Base-by-base conservation (phyloP, 2,888 invertebrate species). In the Agrilus biguttatus region DNA sequence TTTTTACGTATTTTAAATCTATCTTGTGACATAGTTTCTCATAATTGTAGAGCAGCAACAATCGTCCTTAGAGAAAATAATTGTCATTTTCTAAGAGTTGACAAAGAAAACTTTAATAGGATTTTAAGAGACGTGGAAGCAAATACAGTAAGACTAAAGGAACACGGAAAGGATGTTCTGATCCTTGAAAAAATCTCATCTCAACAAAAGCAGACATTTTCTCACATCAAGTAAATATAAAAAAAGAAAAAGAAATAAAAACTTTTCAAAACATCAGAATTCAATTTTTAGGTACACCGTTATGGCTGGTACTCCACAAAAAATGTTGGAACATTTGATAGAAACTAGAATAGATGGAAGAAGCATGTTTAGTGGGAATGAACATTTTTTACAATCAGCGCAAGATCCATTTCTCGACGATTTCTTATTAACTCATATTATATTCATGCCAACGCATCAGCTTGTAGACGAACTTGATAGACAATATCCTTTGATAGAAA, bases 51-150 rank as follows among this genome's bases (percentile, higher is more conserved):
- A 64, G 85, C 87, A 45, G 86, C 87, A 28, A 86, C 86, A 13
- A 86, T 88, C 54, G 78, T 85, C 33, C 71, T 86, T 42, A 71
- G 81, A 51, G 86, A 88, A 63, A 80, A 84, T 65, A 83, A 85
- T 66, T 85, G 85, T 56, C 85, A 87, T 62, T 80, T 88, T 58
- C 68, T 88, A 49, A 71, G 86, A 39, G 86, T 88, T 37, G 86
- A 88, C 66, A 88, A 88, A 64, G 81, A 84, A 51, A 81, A 87
- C 63, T 89, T 88, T 64, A 85, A 87, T 68, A 72, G 85, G 56
- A 85, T 84, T 49, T 67, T 85, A 49, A 67, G 82, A 54, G 87
- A 88, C 67, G 86, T 87, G 33, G 88, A 88, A 66, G 85, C 86
- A n/a, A 88, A 88, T 62, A 89, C 87, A 33, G 81, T 88, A 38